These are phyloP conservation scores for Thymelicus acteon DNA, from an alignment of 2,888 invertebrate species.

Conservation along the genomic window DNA sequence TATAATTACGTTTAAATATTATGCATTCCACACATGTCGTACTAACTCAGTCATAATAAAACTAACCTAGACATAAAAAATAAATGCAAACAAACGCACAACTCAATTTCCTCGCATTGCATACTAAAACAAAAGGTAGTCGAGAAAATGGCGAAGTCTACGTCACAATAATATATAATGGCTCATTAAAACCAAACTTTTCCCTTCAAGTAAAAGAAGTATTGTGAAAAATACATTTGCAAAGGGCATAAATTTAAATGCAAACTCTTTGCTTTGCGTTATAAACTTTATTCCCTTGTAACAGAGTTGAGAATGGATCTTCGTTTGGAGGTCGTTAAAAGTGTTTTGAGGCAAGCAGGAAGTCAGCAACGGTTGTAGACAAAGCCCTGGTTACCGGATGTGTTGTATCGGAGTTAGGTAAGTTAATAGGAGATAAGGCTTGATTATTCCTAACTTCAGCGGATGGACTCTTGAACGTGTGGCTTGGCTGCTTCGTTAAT, in stretches of 20 bases:
- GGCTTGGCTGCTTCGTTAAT: slow-evolving; percentile 9
- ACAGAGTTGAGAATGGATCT: slow-evolving; percentile 40
- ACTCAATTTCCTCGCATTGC: slow-evolving; percentile 24
- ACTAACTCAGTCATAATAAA: too few relatives aligned
- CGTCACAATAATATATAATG: slow-evolving; percentile 52
- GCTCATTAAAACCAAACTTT: slow-evolving; percentile 63
- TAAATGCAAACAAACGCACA: slow-evolving; percentile 18
- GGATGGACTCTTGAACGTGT: neutral
- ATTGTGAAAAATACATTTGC: slow-evolving; percentile 69
- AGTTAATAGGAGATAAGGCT: slow-evolving; percentile 30
- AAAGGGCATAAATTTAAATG: slow-evolving; percentile 67
- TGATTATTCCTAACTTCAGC: slow-evolving; percentile 30
- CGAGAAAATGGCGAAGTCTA: slow-evolving; percentile 28
- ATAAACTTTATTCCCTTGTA: neutral
- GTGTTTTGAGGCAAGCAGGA: slow-evolving; percentile 52
- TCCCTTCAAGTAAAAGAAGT: slow-evolving; percentile 48
- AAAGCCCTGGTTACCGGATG: slow-evolving; percentile 54
- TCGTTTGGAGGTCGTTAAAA: slow-evolving; percentile 55
- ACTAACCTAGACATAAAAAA: too few relatives aligned
- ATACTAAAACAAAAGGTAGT: slow-evolving; percentile 31
- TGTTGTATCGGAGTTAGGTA: slow-evolving; percentile 32
- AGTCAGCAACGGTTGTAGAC: slow-evolving; percentile 53
- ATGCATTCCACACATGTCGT: too few relatives aligned
- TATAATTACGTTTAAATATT: too few relatives aligned
- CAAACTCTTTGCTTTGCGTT: neutral